Evolutionary conservation across 1,140 invertebrate species (phyloP).

Genomic region (Leptinotarsa texana): DNA sequence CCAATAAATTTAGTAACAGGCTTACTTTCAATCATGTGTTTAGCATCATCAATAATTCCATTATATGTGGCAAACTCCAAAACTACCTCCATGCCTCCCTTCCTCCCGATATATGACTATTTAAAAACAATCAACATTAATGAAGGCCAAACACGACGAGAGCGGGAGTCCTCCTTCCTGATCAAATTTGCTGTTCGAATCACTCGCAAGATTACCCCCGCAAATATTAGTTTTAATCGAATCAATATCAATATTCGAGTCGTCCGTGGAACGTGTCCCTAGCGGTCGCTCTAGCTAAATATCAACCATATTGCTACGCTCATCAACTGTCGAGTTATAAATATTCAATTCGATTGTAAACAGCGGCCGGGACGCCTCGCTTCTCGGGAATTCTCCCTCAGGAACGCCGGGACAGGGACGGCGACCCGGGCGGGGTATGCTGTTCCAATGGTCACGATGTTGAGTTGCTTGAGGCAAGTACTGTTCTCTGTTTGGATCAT

Average conservation of each 20-base stretch:
- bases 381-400: conserved; percentile 32
- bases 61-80: neutral
- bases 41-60: conserved; percentile 5
- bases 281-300: conserved; percentile 37
- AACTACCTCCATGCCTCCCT: neutral
- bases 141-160: neutral
- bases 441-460: neutral
- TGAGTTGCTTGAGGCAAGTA: no score
- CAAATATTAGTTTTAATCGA: conserved; percentile 56
- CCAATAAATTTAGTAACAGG: no score
- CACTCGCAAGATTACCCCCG: conserved; percentile 53
- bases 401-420: conserved; percentile 23
- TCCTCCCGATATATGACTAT: conserved; percentile 1
- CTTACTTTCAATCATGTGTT: no score
- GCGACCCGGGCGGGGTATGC: neutral
- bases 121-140: conserved; percentile 29
- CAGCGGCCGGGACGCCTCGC: conserved; percentile 41
- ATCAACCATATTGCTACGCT: conserved; percentile 54
- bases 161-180: conserved; percentile 13
- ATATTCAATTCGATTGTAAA: conserved; percentile 56
- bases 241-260: conserved; percentile 50
- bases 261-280: conserved; percentile 30
- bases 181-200: conserved; percentile 53
- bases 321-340: conserved; percentile 56
- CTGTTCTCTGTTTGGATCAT: no score